Evolutionary conservation across 2,797 vertebrate genomes (phyloP), one percentile per base, ranked within the genome.

Genomic region (Salmo trutta): DNA sequence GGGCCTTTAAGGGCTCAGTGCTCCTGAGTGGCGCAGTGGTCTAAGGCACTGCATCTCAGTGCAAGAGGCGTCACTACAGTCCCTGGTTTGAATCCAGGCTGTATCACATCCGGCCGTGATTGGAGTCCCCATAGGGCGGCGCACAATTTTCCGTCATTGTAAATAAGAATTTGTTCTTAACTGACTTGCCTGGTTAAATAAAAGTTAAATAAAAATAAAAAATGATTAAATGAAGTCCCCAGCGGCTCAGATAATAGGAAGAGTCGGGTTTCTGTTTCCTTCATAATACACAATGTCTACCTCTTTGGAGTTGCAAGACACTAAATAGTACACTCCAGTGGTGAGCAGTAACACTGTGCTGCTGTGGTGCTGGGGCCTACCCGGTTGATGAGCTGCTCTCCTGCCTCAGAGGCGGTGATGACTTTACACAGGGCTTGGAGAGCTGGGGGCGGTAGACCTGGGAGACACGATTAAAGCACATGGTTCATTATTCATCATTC

Each of bases 391-490:
- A 99, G 97, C 91, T 99, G 98, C 85, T 99, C 98, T 86, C 98
- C 98, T 0, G 97, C 97, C 91, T 99, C 98, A 0, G 98, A 99
- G 84, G 97, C 96, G 6, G 96, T 95, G 92, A 98, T 98, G 90
- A 99, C 97, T 91, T 99, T 99, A 93, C 98, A 99, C 90, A 99
- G 95, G 82, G 98, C 97, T 88, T 98, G 97, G 75, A 99, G 96
- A 87, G 98, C 98, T 76, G 97, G 95, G 41, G 95, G 97, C 14
- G 98, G 98, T 87, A 99, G 94, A 91, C 98, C 98, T 99, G 88
- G 79, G 77, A 79, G 76, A 83, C 5, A 27, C 21, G 47, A 86
- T 86, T 83, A 90, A 87, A 59, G 33, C 77, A 41, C 41, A 41
- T 41, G 41, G 41, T 10, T 41, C 41, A 47, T 47, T 10, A 47